These are phyloP conservation scores for Caenorhabditis sp. DNA, from an alignment of 2,888 invertebrate species.

Conservation along the genomic window DNA sequence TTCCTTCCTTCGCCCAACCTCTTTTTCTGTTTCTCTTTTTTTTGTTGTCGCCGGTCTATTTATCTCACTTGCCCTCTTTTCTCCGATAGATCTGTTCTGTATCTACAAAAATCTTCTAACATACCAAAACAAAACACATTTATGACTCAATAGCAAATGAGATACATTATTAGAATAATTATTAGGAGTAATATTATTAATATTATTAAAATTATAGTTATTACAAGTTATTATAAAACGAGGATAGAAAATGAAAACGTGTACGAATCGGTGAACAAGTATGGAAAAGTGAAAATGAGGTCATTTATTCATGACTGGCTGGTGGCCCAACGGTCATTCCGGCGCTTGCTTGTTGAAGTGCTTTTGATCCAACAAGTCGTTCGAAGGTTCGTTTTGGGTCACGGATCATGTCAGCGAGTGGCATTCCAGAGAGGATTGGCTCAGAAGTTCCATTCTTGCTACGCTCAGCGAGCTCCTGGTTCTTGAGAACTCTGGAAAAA, in stretches of 20 bases:
- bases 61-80: slow-evolving; percentile 2
- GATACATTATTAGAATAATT: slow-evolving; percentile 16
- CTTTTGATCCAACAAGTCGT: slow-evolving; percentile 59
- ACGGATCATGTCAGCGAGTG: slow-evolving; percentile 65
- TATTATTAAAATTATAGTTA: slow-evolving; percentile 23
- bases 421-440: slow-evolving; percentile 52
- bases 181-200: slow-evolving; percentile 6
- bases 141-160: slow-evolving; percentile 27
- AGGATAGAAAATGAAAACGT: slow-evolving; percentile 8
- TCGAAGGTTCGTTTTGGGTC: slow-evolving; percentile 68
- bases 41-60: background rate
- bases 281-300: slow-evolving; percentile 22
- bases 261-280: slow-evolving; percentile 10
- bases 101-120: background rate
- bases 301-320: slow-evolving; percentile 43
- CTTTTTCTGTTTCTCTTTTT: slow-evolving; percentile 9
- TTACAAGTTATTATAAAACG: slow-evolving; percentile 21
- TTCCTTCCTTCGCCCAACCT: slow-evolving; percentile 25
- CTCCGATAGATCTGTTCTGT: background rate
- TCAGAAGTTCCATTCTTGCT: slow-evolving; percentile 57
- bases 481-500: slow-evolving; percentile 66
- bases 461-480: slow-evolving; percentile 62
- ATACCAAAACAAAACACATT: background rate
- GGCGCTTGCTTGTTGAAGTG: slow-evolving; percentile 36
- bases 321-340: slow-evolving; percentile 42